Evolutionary conservation across 2,888 invertebrate species (phyloP).

Genomic region (Timema podura): DNA sequence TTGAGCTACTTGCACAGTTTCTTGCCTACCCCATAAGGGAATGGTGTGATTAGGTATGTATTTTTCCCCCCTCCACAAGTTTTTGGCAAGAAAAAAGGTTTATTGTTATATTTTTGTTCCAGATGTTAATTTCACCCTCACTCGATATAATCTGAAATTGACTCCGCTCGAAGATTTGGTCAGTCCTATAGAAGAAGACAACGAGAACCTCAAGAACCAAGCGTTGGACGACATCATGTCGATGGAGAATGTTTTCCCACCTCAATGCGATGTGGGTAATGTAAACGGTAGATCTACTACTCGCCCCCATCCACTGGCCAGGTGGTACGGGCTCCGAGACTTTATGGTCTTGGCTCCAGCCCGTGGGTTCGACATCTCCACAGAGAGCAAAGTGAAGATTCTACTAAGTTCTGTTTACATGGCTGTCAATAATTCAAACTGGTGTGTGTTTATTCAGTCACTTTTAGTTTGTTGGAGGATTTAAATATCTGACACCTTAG

Average conservation of each 20-base stretch:
- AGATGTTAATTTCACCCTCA: constrained; percentile 44
- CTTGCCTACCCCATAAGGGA: too few species aligned
- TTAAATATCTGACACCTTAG: background rate
- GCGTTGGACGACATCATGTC: constrained; percentile 54
- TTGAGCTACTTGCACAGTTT: too few species aligned
- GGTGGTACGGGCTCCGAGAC: constrained; percentile 77
- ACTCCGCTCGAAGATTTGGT: constrained; percentile 33
- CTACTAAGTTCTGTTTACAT: constrained; percentile 77
- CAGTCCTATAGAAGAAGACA: constrained; percentile 38
- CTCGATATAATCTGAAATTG: constrained; percentile 41
- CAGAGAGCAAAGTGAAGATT: constrained; percentile 69
- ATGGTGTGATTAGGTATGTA: too few species aligned
- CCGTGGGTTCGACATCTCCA: constrained; percentile 51
- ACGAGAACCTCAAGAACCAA: constrained; percentile 41
- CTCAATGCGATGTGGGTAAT: constrained; percentile 34
- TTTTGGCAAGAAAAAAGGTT: too few species aligned
- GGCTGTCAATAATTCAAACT: constrained; percentile 74
- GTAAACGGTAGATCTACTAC: constrained; percentile 48
- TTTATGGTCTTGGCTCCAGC: constrained; percentile 73
- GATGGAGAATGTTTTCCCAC: constrained; percentile 60
- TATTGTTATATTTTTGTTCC: constrained; percentile 25
- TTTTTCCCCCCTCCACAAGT: too few species aligned
- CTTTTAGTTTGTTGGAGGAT: background rate
- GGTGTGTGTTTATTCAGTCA: constrained; percentile 46
- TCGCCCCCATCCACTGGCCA: constrained; percentile 57